These are phyloP conservation scores for Meriones unguiculatus DNA, from an alignment of 2,113 vertebrate species.

Conservation along the genomic window DNA sequence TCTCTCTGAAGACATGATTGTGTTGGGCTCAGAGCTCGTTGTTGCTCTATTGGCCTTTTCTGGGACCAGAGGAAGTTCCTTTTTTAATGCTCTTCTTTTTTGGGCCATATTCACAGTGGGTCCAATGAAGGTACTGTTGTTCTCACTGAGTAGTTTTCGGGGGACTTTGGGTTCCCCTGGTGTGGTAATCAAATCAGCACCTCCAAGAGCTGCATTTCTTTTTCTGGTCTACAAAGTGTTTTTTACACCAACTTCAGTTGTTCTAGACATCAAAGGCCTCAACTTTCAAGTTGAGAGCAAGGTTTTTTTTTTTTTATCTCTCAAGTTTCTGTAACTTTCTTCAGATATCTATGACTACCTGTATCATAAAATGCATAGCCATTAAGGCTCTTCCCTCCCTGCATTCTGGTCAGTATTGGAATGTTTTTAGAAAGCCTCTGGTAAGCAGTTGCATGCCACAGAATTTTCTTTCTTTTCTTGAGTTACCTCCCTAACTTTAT, in stretches of 20 bases:
- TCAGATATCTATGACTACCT: neutral
- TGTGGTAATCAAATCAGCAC: neutral
- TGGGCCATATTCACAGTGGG: neutral
- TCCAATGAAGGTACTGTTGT: neutral
- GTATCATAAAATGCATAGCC: neutral
- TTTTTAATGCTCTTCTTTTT: neutral
- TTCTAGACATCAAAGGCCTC: neutral
- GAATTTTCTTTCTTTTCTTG: neutral
- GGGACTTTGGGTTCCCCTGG: neutral
- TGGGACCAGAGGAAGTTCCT: neutral
- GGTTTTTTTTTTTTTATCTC: neutral
- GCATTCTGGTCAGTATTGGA: too few relatives aligned
- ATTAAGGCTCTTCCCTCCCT: neutral
- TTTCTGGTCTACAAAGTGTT: neutral
- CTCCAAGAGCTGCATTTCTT: neutral
- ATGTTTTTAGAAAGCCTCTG: neutral
- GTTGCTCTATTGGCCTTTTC: neutral
- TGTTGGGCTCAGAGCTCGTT: neutral
- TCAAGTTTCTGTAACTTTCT: neutral
- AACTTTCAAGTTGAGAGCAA: neutral
- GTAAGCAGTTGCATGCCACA: neutral
- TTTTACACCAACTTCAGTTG: neutral
- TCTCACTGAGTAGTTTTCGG: neutral
- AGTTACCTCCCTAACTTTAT: neutral
- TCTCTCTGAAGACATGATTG: neutral